These are phyloP conservation scores for Sphecodes monilicornis DNA, from an alignment of 2,888 invertebrate genomes.

Conservation along the genomic window DNA sequence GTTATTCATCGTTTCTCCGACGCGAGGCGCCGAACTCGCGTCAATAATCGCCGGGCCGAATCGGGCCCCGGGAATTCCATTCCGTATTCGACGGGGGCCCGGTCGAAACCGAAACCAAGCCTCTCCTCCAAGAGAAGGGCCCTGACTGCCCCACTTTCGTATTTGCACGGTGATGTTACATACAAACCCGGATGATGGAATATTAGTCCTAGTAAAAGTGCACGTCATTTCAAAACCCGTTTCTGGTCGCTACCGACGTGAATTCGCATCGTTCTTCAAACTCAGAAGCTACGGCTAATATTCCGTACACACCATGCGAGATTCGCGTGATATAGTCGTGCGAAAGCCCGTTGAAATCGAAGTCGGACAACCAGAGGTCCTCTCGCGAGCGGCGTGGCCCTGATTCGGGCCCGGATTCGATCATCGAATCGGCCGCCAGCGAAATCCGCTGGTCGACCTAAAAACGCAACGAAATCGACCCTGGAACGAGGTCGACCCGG, in stretches of 20 bases:
- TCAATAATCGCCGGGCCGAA: constrained; percentile 48
- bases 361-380: background rate
- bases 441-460: constrained; percentile 10
- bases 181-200: background rate
- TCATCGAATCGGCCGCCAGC: background rate
- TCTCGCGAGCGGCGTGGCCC: background rate
- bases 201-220: background rate
- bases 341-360: background rate
- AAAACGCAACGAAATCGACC: constrained; percentile 7
- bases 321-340: background rate
- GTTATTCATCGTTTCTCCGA: constrained; percentile 79
- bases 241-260: background rate
- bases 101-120: constrained; percentile 14
- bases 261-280: background rate
- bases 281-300: background rate
- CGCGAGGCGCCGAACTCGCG: constrained; percentile 67
- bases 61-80: background rate
- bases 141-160: background rate
- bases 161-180: background rate
- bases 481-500: background rate
- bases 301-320: background rate
- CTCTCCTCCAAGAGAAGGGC: background rate
- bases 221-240: background rate
- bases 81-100: background rate
- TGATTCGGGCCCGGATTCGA: constrained; percentile 18